Evolutionary conservation across 1,140 invertebrate species (phyloP), one percentile per base, ranked within the genome.

Genomic region (Chrysopa pallens): DNA sequence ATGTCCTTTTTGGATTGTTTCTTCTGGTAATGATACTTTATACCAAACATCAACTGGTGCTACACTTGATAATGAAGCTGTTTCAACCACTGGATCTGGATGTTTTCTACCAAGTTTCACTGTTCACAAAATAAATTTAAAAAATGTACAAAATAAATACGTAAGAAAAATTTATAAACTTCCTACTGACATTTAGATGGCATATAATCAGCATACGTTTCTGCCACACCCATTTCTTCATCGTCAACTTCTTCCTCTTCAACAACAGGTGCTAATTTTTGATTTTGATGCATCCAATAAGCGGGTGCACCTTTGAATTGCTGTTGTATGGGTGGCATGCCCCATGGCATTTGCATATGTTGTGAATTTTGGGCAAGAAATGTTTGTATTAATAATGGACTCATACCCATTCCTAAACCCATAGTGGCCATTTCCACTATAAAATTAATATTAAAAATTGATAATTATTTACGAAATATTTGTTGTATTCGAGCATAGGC

Each of bases 31-130:
- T 4, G 76, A 73, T 9, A 97, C 42, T 39, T 80, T 75, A 62
- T 98, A 98, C 66, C 80, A 83, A 38, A 98, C 85, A 58, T 98
- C 89, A 6, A 89, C 86, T 2, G 95, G 89, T 54, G 90, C 84
- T 38, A 99, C 94, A 48, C 87, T 94, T 0, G 93, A 93, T 29
- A 99, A 68, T 0, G 93, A 97, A 29, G 91, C 91, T 0, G 95
- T 98, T 64, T 99, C 96, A 13, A 99, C 96, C 8, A 99, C 93
- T n/a, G 90, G 85, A 68, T 99, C 96, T 0, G 96, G 96, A 76
- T 99, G 96, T 55, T 89, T 88, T 44, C 78, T 76, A 5, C 96
- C 95, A 39, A 97, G 66, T 64, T 92, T 92, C 48, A 98, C 84
- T 89, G 53, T 36, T 9, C 8, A 12, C 17, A 45, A n/a, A 7